Conservation (phyloP, 2,113 vertebrate genomes). For the Hippocampus zosterae region DNA sequence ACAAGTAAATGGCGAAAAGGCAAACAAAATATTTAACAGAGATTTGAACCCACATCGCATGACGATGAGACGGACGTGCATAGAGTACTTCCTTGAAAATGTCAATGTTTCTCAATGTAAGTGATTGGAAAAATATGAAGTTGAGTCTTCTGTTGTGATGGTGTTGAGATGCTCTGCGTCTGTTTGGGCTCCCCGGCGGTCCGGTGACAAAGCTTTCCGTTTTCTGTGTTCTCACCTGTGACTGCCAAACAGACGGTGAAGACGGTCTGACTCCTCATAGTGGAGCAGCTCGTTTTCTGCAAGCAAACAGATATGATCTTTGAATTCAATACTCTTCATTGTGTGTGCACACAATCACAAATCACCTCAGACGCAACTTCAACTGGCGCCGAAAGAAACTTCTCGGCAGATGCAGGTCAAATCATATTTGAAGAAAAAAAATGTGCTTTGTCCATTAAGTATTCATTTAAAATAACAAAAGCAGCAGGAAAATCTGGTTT, state of each 20-base stretch:
- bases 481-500: constrained; percentile 3
- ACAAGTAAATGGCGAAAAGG: no score
- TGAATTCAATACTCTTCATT: not conserved
- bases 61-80: no score
- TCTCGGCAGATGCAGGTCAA: not conserved
- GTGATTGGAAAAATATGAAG: not conserved
- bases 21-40: no score
- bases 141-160: not conserved
- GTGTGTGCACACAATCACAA: not conserved
- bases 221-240: constrained; percentile 23
- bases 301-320: constrained; percentile 15
- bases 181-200: not conserved
- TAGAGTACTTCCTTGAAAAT: not conserved
- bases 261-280: constrained; percentile 50
- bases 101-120: not conserved
- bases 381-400: not conserved
- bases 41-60: no score
- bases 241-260: constrained; percentile 32
- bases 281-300: constrained; percentile 43
- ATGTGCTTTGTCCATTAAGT: not conserved
- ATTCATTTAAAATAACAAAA: not conserved
- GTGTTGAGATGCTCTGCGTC: not conserved
- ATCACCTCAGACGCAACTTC: not conserved
- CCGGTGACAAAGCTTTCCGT: not conserved
- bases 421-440: not conserved